Evolutionary conservation across 2,113 vertebrate species (phyloP).

Genomic region (Hymenochirus boettgeri): DNA sequence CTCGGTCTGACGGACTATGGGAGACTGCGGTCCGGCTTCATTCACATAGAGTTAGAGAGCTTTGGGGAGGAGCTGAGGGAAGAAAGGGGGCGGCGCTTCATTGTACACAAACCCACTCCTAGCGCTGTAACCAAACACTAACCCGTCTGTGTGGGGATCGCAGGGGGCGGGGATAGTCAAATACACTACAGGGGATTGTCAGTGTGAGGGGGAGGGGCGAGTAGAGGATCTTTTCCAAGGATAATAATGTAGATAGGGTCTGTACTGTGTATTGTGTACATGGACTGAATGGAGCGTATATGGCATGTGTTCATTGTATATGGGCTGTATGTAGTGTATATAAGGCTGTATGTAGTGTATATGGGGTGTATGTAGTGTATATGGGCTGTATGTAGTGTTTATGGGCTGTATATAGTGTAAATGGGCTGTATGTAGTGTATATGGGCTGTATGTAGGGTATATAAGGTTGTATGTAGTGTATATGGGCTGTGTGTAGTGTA

Average conservation of each 20-base stretch:
- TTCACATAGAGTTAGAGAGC: conserved; percentile 27
- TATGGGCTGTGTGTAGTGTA: too few species aligned
- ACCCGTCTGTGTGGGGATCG: not conserved
- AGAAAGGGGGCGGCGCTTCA: not conserved
- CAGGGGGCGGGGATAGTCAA: not conserved
- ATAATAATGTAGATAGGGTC: not conserved
- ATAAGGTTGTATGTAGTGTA: too few species aligned
- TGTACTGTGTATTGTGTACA: not conserved
- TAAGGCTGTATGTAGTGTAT: too few species aligned
- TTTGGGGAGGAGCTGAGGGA: conserved; percentile 17
- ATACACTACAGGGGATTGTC: not conserved
- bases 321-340: too few species aligned
- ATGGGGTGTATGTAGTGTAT: too few species aligned
- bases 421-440: too few species aligned
- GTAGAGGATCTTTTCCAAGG: not conserved
- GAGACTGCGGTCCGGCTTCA: conserved; percentile 13
- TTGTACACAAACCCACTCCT: not conserved
- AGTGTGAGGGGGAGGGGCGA: not conserved
- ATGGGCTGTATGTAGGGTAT: too few species aligned
- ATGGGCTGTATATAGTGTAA: too few species aligned
- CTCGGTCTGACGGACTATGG: not conserved
- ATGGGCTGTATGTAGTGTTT: too few species aligned
- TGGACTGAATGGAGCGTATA: too few species aligned
- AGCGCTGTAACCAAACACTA: not conserved
- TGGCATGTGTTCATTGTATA: too few species aligned